Conservation (phyloP, 2,888 invertebrate genomes). For the Erebia palarica region DNA sequence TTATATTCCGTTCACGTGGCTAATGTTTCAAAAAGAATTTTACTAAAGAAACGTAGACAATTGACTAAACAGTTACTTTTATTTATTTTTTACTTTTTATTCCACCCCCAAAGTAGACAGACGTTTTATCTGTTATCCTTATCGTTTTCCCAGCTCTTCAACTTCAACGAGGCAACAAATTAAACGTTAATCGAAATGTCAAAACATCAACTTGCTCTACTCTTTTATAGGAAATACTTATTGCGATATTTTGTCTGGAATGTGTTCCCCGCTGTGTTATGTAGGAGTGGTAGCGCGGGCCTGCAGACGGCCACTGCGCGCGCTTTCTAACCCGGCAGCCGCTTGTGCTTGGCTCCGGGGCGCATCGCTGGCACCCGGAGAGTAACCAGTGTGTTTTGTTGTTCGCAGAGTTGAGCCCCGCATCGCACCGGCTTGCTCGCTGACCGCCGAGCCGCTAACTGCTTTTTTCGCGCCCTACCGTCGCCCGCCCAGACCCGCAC, state of each 20-base stretch:
- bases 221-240: neutral
- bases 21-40: neutral
- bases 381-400: conserved; percentile 82
- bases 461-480: conserved; percentile 80
- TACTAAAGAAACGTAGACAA: neutral
- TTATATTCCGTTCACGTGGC: neutral
- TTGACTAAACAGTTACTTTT: too few species aligned
- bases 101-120: neutral
- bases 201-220: neutral
- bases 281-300: conserved; percentile 51
- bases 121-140: neutral
- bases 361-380: conserved; percentile 73
- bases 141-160: neutral
- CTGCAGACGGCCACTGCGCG: conserved; percentile 63
- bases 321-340: conserved; percentile 81
- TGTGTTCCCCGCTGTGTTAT: conserved; percentile 48
- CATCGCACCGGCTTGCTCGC: conserved; percentile 81
- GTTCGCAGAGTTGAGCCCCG: conserved; percentile 83
- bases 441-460: conserved; percentile 82
- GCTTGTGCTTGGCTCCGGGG: conserved; percentile 81
- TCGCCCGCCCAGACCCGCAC: conserved; percentile 74
- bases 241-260: conserved; percentile 48
- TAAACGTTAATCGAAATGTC: conserved; percentile 5
- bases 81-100: neutral
- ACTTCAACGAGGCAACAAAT: neutral